Evolutionary conservation across 2,888 invertebrate species (phyloP).

Genomic region (Heliconius hortense): DNA sequence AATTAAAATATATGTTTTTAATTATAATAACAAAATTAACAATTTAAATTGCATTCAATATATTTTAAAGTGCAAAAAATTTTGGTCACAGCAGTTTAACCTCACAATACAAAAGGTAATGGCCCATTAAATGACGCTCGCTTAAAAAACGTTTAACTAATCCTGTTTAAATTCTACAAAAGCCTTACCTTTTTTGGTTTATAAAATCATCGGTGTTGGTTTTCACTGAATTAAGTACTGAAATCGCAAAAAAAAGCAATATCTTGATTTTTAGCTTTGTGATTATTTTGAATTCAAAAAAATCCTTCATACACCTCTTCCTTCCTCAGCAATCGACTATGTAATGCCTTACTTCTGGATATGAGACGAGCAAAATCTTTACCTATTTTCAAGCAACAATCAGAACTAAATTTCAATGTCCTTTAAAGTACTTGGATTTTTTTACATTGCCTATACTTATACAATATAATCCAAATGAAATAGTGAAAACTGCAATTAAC

Average conservation of each 20-base stretch:
- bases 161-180: constrained; percentile 44
- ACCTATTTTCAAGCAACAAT: no score
- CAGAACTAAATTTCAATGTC: no score
- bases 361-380: no score
- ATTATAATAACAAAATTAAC: neutral
- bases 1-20: neutral
- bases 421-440: no score
- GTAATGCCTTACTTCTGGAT: no score
- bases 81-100: constrained; percentile 16
- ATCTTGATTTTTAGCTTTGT: no score
- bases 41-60: constrained; percentile 8
- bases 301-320: neutral
- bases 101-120: constrained; percentile 16
- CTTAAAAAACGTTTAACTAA: constrained; percentile 65
- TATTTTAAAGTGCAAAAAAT: constrained; percentile 3
- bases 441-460: no score
- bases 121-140: constrained; percentile 44
- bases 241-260: neutral
- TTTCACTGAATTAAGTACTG: neutral
- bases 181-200: neutral
- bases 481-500: no score
- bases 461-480: no score
- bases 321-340: no score
- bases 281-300: neutral
- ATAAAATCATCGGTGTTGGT: constrained; percentile 2